Evolutionary conservation across 2,888 invertebrate genomes (phyloP), one percentile per base, ranked within the genome.

Genomic region (Polylopha cassiicola): DNA sequence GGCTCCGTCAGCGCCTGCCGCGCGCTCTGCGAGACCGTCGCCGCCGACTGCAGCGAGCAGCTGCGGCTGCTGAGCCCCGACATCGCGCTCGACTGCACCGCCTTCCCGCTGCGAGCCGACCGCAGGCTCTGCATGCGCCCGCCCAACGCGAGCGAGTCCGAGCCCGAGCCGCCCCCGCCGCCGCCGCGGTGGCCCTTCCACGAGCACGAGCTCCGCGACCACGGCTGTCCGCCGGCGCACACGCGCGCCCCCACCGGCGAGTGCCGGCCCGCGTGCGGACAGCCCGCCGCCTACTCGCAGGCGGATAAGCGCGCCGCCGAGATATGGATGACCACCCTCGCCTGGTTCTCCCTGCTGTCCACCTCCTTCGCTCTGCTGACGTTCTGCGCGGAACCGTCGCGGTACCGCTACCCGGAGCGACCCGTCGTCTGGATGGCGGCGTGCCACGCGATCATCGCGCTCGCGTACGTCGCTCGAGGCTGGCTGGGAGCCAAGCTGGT

Each of bases 351-450:
- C 46, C 88, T 94, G 59, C 86, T 93, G 1, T 91, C 96, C 8
- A 95, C 97, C 0, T 85, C 93, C 0, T 95, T 97, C 71, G 92
- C 93, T 0, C 75, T 94, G 53, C 82, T 94, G 31, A 97, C 98
- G 0, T 97, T 95, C 73, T 90, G 95, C 80, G 92, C 97, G 22
- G 97, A 97, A 63, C 93, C 95, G 16, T 89, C 91, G 20, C 85
- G 98, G 34, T 98, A 97, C 70, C 90, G 94, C 22, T 98, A 97
- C 78, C 98, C 98, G 0, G 97, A 97, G 65, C 87, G 97, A 26
- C 97, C 97, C 0, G 93, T 95, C 21, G 91, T 97, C 41, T 97
- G 95, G 81, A 87, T 97, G 45, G 94, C 96, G 3, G 89, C 95
- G 1, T 97, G 97, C 76, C 95, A 95, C 72, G 92, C 93, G 55